Percentiles rank a stretch among this genome's conserved stretches.
Conservation (phyloP, 2,888 invertebrate genomes). For the Nemotelus pantherinus region DNA sequence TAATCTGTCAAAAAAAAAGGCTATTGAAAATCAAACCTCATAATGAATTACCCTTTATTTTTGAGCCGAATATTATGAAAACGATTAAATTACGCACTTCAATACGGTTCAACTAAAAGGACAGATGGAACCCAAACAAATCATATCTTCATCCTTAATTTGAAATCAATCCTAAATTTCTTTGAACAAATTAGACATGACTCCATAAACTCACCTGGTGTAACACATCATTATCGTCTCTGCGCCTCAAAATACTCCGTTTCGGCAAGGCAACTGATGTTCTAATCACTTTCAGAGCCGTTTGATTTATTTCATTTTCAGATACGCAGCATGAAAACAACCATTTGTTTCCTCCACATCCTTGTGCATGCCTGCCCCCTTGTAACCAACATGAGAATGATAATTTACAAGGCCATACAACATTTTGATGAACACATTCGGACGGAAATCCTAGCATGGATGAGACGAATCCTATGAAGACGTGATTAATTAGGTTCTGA, state of each 20-base stretch:
- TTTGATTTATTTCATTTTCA: slow-evolving; percentile 54
- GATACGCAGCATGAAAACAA: slow-evolving; percentile 77
- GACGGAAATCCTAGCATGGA: slow-evolving; percentile 62
- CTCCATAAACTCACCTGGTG: slow-evolving; percentile 52
- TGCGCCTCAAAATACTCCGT: slow-evolving; percentile 61
- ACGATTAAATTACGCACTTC: not conserved
- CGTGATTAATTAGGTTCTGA: too few species aligned
- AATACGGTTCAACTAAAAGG: too few species aligned
- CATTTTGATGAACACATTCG: slow-evolving; percentile 66
- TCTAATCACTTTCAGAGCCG: slow-evolving; percentile 11
- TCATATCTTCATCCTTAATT: not conserved
- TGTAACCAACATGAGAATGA: slow-evolving; percentile 80
- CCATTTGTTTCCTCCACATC: slow-evolving; percentile 76
- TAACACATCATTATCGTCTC: slow-evolving; percentile 60
- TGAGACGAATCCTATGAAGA: slow-evolving; percentile 60
- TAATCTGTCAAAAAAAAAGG: too few species aligned
- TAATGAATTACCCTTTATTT: too few species aligned
- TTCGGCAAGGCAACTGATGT: slow-evolving; percentile 55
- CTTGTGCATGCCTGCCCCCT: slow-evolving; percentile 73
- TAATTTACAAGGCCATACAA: slow-evolving; percentile 74
- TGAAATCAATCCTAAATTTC: not conserved
- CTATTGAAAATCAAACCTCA: too few species aligned
- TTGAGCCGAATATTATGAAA: slow-evolving; percentile 55
- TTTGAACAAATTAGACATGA: too few species aligned
- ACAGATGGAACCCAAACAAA: not conserved